Evolutionary conservation across 30 jellyfish, hydroid and myxozoan species (phyloP), one percentile per base, ranked within the genome.

Genomic region (Chironex yamaguchii): DNA sequence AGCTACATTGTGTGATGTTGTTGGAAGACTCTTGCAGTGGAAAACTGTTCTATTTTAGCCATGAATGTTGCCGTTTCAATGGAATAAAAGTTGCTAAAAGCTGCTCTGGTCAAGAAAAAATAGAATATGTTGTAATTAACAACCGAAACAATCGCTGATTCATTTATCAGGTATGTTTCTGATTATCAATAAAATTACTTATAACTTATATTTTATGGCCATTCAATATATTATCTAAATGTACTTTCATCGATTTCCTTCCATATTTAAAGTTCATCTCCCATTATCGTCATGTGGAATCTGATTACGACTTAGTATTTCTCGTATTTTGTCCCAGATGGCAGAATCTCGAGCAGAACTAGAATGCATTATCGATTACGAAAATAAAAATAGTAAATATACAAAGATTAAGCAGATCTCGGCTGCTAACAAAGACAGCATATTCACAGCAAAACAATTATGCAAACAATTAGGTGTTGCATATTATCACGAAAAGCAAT

Each of bases 371-470:
- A 49, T 73, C 22, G 52, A 73, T 54, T 73, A 73, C 28, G 79
- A 73, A 42, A 48, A 23, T 21, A 73, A 48, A 17, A 74, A 73
- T 27, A 2, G 79, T 1, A 73, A 36, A 73, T 73, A 73, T 48
- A 28, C 49, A 22, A 42, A 21, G 42, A 26, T 73, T 42, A 73
- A 73, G 79, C 48, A 26, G 36, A n/a, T 73, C 9, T 73, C 86
- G 23, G 79, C 13, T 34, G 86, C 32, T 48, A 73, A 73, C 32
- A 73, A 52, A 73, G 79, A 34, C 21, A 31, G 32, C 24, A 49
- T 34, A 73, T 34, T 17, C 48, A 65, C 86, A 34, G 93, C 91
- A 25, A 83, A 83, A 71, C n/a, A 68, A 68, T 6, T 27, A 24
- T 4, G 93, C 21, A 35, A 51, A 21, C 84, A 36, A 52, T 20